Evolutionary conservation across 30 jellyfish, hydroid and myxozoan species (phyloP).

Genomic region (Rhopilema esculentum): DNA sequence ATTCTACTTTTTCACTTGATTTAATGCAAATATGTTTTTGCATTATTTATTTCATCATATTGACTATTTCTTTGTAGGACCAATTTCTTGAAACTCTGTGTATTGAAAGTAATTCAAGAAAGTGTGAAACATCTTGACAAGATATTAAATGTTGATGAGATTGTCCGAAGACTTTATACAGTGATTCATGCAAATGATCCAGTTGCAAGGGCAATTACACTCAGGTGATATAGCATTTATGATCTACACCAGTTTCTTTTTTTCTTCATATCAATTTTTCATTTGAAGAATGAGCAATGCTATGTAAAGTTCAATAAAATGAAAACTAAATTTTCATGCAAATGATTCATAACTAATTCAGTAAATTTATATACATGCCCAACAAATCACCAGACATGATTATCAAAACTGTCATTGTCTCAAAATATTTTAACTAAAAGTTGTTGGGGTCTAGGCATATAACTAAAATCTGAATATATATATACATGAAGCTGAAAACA

Average conservation of each 20-base stretch:
- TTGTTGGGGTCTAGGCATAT: too few species aligned
- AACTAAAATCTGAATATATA: too few species aligned
- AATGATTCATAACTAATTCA: too few species aligned
- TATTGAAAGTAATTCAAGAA: constrained; percentile 94
- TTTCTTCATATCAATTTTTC: not conserved
- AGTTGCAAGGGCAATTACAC: constrained; percentile 96
- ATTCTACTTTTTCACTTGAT: too few species aligned
- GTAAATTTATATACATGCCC: too few species aligned
- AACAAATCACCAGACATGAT: too few species aligned
- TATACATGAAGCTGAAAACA: too few species aligned
- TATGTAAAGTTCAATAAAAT: not conserved
- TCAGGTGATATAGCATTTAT: constrained; percentile 61
- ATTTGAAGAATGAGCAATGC: not conserved
- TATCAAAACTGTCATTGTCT: too few species aligned
- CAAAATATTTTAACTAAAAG: too few species aligned
- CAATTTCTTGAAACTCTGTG: constrained; percentile 93
- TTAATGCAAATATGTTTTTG: not conserved
- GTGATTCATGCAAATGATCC: constrained; percentile 99
- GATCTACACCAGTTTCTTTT: not conserved
- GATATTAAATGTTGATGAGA: constrained; percentile 95
- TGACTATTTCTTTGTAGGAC: constrained; percentile 57
- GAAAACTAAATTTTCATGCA: too few species aligned
- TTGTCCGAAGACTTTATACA: constrained; percentile 73
- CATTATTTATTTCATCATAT: too few species aligned
- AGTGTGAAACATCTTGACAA: constrained; percentile 90